A percentile compares a stretch with the other conserved stretches of the same genome.
Evolutionary conservation across 2,797 vertebrate genomes (phyloP).

Genomic region (Heliangelus exortis): DNA sequence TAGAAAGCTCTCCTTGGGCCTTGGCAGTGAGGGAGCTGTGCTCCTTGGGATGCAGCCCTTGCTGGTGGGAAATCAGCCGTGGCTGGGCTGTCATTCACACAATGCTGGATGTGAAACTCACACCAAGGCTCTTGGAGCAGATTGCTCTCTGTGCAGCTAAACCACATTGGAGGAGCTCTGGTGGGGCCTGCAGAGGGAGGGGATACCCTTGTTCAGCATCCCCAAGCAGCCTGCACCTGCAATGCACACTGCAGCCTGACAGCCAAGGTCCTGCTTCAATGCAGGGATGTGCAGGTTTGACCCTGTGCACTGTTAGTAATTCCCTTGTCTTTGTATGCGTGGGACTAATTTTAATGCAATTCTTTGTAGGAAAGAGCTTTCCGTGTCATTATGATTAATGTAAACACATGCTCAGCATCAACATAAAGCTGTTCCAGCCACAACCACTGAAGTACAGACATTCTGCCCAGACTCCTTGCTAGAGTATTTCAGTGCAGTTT

Average conservation of each 20-base stretch:
- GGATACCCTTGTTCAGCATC: not conserved
- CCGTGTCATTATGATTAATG: not conserved
- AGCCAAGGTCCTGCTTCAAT: not conserved
- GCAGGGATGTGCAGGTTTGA: not conserved
- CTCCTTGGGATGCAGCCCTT: not conserved
- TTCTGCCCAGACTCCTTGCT: not conserved
- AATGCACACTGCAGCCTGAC: not conserved
- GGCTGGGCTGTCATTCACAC: accelerated
- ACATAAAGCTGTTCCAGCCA: conserved; percentile 1
- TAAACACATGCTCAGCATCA: not conserved
- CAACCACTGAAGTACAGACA: not conserved
- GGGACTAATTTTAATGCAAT: not conserved
- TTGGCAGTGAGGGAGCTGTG: not conserved
- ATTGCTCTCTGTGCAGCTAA: not conserved
- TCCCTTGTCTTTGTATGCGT: not conserved
- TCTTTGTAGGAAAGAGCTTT: not conserved
- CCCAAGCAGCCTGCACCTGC: accelerated
- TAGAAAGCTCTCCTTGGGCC: not conserved
- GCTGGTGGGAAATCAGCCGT: accelerated
- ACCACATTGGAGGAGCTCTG: not conserved
- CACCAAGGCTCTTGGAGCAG: accelerated
- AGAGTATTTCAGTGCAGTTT: not conserved
- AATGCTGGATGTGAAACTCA: not conserved
- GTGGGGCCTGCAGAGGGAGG: accelerated
- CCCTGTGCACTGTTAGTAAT: not conserved